A percentile compares a stretch with the other conserved stretches of the same genome.
phyloP scores from a whole-genome alignment of 2,797 vertebrate species.

The Discoglossus pictus region DNA sequence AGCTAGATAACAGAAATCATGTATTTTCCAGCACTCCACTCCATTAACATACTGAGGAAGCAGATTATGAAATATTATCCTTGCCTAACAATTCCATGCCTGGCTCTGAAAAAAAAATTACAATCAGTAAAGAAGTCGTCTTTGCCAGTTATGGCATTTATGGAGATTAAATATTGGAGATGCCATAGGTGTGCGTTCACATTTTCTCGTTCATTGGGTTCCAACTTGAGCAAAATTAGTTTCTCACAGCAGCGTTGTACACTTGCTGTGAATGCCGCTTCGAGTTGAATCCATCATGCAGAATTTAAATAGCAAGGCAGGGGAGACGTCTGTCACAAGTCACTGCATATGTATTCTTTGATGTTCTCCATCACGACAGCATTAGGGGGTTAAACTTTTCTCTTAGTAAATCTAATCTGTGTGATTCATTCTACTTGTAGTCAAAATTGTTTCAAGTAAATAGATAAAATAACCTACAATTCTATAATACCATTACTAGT shows the following conservation, averaged over 20 bases:
- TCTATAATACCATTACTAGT: too few relatives aligned
- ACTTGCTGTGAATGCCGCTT: slow-evolving; percentile 67
- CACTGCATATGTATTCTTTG: slow-evolving; percentile 57
- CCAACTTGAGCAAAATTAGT: slow-evolving; percentile 64
- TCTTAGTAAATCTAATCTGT: slow-evolving; percentile 18
- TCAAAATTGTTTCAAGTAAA: slow-evolving; percentile 6
- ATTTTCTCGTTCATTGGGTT: slow-evolving; percentile 64
- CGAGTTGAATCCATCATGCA: slow-evolving; percentile 60
- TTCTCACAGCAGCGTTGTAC: slow-evolving; percentile 60
- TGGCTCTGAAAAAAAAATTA: slow-evolving; percentile 62
- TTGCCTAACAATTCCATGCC: slow-evolving; percentile 58
- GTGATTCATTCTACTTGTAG: slow-evolving; percentile 42
- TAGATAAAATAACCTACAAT: too few relatives aligned
- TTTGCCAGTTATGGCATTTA: slow-evolving; percentile 56
- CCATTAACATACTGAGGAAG: slow-evolving; percentile 53
- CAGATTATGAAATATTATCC: slow-evolving; percentile 59
- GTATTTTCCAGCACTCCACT: slow-evolving; percentile 44
- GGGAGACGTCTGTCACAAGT: slow-evolving; percentile 61
- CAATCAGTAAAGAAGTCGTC: slow-evolving; percentile 61
- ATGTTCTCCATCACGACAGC: slow-evolving; percentile 50
- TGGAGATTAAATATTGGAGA: slow-evolving; percentile 59
- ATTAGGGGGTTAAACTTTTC: slow-evolving; percentile 37
- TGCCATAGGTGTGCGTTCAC: slow-evolving; percentile 52
- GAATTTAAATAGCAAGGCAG: slow-evolving; percentile 59
- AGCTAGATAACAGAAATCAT: slow-evolving; percentile 1